Evolutionary conservation across 2,113 vertebrate species (phyloP).

Genomic region (Rutilus rutilus): DNA sequence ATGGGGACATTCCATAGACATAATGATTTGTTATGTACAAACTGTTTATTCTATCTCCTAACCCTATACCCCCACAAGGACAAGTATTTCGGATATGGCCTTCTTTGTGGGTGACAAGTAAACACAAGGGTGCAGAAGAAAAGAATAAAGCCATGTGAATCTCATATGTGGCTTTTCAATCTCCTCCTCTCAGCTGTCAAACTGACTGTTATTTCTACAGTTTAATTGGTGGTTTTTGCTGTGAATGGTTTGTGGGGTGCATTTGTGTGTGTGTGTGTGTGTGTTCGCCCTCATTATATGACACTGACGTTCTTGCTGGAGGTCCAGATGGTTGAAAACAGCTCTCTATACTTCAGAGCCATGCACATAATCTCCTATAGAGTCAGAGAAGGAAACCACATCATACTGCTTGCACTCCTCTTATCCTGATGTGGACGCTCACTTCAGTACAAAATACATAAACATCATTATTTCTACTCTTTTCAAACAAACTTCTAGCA

Average conservation of each 20-base stretch:
- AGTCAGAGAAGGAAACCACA: conserved; percentile 10
- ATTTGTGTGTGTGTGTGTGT: conserved; percentile 37
- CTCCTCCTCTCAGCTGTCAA: not conserved
- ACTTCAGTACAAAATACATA: not conserved
- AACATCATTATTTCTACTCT: conserved; percentile 12
- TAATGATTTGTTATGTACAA: no score
- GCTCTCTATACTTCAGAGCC: not conserved
- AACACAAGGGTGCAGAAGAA: not conserved
- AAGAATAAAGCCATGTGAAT: not conserved
- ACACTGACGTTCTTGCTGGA: conserved; percentile 21
- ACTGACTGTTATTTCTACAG: conserved; percentile 7
- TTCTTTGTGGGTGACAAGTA: not conserved
- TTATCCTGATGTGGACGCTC: not conserved
- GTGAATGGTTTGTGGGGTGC: conserved; percentile 36
- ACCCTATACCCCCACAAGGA: no score
- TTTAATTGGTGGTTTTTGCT: conserved; percentile 42
- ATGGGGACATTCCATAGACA: no score
- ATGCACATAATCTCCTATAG: conserved; percentile 22
- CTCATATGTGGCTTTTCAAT: not conserved
- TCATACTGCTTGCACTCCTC: not conserved
- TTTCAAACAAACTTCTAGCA: not conserved
- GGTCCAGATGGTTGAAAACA: conserved; percentile 43
- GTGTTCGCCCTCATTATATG: not conserved
- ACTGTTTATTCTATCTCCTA: no score
- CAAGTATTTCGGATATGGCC: no score